Evolutionary conservation across 2,797 vertebrate species (phyloP).

Genomic region (Lepus townsendii): DNA sequence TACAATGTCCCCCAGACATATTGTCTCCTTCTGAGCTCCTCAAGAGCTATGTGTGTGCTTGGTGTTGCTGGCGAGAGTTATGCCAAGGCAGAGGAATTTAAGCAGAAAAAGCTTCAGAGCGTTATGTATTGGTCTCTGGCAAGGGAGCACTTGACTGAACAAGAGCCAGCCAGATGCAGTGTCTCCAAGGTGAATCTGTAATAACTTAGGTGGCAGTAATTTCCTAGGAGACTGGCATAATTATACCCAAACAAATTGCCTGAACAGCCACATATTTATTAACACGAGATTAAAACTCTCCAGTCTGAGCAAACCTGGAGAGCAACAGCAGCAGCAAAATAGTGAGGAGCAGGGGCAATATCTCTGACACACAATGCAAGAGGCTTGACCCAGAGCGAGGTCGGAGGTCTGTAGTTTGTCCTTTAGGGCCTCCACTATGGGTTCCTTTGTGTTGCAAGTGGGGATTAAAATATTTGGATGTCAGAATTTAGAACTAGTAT

Average conservation of each 20-base stretch:
- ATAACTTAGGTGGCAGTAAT: constrained; percentile 78
- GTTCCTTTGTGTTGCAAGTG: neutral
- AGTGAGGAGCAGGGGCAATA: neutral
- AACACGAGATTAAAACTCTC: constrained; percentile 78
- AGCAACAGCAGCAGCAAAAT: neutral
- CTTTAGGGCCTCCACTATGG: too few relatives aligned
- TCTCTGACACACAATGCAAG: neutral
- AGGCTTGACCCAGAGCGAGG: neutral
- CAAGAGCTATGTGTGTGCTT: constrained; percentile 7
- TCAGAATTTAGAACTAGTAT: neutral
- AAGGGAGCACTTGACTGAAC: constrained; percentile 72
- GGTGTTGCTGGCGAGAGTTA: constrained; percentile 24
- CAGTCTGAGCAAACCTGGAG: constrained; percentile 46
- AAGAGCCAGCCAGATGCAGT: constrained; percentile 65
- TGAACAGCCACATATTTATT: constrained; percentile 79
- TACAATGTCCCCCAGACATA: neutral
- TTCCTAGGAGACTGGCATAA: constrained; percentile 81
- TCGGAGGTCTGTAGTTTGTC: neutral
- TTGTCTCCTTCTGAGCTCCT: constrained; percentile 16
- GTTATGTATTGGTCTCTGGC: constrained; percentile 53
- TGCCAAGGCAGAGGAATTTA: constrained; percentile 3
- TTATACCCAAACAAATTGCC: constrained; percentile 82
- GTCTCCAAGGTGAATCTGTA: constrained; percentile 79
- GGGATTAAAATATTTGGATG: neutral
- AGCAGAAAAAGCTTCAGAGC: constrained; percentile 39